Conservation (phyloP, 92 coral and sea anemone species). For the Parazoanthus atlanticus region DNA sequence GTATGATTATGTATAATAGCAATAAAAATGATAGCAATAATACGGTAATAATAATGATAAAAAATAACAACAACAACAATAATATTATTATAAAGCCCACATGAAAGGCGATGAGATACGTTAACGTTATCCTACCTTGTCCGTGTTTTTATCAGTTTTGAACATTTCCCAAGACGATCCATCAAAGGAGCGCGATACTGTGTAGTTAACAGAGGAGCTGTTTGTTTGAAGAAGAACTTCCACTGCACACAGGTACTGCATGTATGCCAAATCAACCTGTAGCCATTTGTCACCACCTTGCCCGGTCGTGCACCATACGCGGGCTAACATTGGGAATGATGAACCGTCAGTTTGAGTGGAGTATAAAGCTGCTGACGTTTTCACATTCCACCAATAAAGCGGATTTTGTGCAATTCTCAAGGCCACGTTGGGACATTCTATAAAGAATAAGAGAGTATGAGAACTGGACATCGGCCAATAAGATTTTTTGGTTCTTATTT, state of each 20-base stretch:
- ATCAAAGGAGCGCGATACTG: not conserved
- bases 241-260: slow-evolving; percentile 1
- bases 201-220: not conserved
- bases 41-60: not conserved
- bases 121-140: not conserved
- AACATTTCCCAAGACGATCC: slow-evolving; percentile 6
- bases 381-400: not conserved
- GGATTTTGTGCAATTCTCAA: not conserved
- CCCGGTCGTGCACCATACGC: not conserved
- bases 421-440: not conserved
- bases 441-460: too few relatives aligned
- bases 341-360: not conserved
- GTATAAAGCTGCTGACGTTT: not conserved
- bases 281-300: not conserved
- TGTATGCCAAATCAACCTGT: slow-evolving; percentile 2
- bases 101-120: not conserved
- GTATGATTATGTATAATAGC: too few relatives aligned
- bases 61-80: not conserved
- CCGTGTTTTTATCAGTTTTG: not conserved
- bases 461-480: too few relatives aligned
- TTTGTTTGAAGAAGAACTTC: not conserved
- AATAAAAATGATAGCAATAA: too few relatives aligned
- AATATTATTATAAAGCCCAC: not conserved
- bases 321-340: not conserved
- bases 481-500: too few relatives aligned